These are phyloP conservation scores for Rynchops niger DNA, from an alignment of 2,113 vertebrate genomes.

Conservation along the genomic window DNA sequence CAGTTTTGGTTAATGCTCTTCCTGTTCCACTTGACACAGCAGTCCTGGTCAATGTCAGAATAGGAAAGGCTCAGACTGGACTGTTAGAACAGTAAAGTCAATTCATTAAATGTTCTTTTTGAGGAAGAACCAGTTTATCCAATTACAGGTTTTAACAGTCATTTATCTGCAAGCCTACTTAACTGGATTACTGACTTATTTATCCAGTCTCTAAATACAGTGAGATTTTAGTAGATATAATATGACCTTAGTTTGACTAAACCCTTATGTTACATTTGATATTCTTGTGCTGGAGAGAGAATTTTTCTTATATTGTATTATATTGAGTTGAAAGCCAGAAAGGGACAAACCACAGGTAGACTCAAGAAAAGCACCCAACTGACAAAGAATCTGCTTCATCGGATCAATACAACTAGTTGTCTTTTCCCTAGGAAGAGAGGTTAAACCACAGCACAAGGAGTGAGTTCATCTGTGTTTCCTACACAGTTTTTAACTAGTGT, in stretches of 20 bases:
- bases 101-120: slow-evolving; percentile 70
- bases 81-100: slow-evolving; percentile 31
- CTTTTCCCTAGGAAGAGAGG: not conserved
- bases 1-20: slow-evolving; percentile 54
- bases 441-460: not conserved
- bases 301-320: not conserved
- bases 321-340: not conserved
- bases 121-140: slow-evolving; percentile 67
- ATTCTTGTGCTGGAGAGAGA: not conserved
- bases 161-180: slow-evolving; percentile 62
- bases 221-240: slow-evolving; percentile 36
- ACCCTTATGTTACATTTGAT: not conserved
- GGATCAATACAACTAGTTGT: not conserved
- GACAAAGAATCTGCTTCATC: not conserved
- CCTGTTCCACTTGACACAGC: slow-evolving; percentile 53
- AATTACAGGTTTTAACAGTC: slow-evolving; percentile 65
- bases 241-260: slow-evolving; percentile 41
- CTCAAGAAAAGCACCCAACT: not conserved
- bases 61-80: not conserved
- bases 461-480: not conserved
- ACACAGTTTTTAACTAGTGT: not conserved
- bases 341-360: not conserved
- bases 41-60: slow-evolving; percentile 50
- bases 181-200: slow-evolving; percentile 64
- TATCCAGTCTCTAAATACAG: slow-evolving; percentile 45